These are phyloP conservation scores for Enteromius treurensis DNA, from an alignment of 2,797 vertebrate genomes.

Conservation along the genomic window DNA sequence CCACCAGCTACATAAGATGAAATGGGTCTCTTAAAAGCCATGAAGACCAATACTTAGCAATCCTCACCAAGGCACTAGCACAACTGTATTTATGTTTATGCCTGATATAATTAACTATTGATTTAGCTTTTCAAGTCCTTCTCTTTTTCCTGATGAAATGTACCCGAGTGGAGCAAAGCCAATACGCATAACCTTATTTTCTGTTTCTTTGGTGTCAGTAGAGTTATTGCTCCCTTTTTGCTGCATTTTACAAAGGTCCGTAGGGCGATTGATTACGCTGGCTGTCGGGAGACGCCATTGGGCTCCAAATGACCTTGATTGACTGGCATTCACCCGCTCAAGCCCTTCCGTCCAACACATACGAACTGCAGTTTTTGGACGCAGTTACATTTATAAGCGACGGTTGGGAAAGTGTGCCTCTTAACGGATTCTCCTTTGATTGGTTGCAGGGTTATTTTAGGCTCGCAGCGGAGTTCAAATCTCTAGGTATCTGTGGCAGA, in stretches of 20 bases:
- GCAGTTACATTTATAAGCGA: constrained; percentile 41
- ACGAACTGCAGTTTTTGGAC: not conserved
- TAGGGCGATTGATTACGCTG: constrained; percentile 71
- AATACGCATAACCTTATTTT: constrained; percentile 59
- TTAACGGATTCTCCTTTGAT: constrained; percentile 31
- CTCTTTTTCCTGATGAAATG: constrained; percentile 62
- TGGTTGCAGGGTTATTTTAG: constrained; percentile 16
- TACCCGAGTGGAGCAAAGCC: constrained; percentile 50
- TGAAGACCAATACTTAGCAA: constrained; percentile 30
- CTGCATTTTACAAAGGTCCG: constrained; percentile 63
- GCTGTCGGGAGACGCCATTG: constrained; percentile 59
- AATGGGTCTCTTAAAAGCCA: constrained; percentile 17
- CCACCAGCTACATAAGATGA: not conserved
- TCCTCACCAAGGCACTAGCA: constrained; percentile 3
- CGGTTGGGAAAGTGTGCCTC: constrained; percentile 30
- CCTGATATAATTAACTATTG: constrained; percentile 73
- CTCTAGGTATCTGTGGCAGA: constrained; percentile 17
- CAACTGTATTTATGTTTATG: constrained; percentile 72
- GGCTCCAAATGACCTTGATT: constrained; percentile 62
- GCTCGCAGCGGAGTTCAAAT: not conserved
- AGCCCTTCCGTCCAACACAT: not conserved
- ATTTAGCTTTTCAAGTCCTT: constrained; percentile 63
- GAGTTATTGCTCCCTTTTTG: constrained; percentile 56
- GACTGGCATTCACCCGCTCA: constrained; percentile 57
- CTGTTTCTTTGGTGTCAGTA: constrained; percentile 53